Percentiles rank a stretch among this genome's conserved stretches.
Conservation (phyloP, 2,888 invertebrate genomes). For the Aelia acuminata region DNA sequence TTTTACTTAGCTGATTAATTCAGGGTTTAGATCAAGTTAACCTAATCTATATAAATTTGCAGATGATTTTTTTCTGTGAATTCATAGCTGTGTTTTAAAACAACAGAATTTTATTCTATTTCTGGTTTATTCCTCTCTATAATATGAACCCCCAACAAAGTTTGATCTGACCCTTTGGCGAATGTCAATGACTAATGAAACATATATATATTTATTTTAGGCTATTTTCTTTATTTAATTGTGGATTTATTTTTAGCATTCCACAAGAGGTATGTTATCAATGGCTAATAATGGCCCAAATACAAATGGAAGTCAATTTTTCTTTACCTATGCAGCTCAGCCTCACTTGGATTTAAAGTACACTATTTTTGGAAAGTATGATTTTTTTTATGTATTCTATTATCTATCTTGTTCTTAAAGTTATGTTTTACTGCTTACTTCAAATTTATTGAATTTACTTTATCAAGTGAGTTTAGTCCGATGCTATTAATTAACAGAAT, state of each 20-base stretch:
- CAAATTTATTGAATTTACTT: too few relatives aligned
- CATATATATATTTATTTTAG: background rate
- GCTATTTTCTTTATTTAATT: background rate
- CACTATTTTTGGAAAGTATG: constrained; percentile 95
- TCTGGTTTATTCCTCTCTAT: too few relatives aligned
- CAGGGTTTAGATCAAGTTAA: too few relatives aligned
- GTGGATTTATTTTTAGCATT: constrained; percentile 75
- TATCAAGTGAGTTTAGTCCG: background rate
- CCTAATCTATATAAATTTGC: too few relatives aligned
- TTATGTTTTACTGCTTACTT: background rate
- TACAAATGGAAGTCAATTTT: constrained; percentile 98
- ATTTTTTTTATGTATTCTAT: background rate
- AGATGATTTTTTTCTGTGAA: too few relatives aligned
- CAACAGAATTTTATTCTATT: too few relatives aligned
- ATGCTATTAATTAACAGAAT: background rate
- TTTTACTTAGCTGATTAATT: too few relatives aligned
- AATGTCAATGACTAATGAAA: too few relatives aligned
- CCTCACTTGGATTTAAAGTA: constrained; percentile 97
- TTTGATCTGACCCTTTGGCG: too few relatives aligned
- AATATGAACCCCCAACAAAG: too few relatives aligned
- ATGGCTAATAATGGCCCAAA: constrained; percentile 99
- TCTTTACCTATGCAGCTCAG: constrained; percentile 94
- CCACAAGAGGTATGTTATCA: constrained; percentile 88
- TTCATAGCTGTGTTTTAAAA: too few relatives aligned
- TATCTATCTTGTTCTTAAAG: background rate